Conservation (phyloP, 92 coral and sea anemone genomes). For the Bergia puertoricense region DNA sequence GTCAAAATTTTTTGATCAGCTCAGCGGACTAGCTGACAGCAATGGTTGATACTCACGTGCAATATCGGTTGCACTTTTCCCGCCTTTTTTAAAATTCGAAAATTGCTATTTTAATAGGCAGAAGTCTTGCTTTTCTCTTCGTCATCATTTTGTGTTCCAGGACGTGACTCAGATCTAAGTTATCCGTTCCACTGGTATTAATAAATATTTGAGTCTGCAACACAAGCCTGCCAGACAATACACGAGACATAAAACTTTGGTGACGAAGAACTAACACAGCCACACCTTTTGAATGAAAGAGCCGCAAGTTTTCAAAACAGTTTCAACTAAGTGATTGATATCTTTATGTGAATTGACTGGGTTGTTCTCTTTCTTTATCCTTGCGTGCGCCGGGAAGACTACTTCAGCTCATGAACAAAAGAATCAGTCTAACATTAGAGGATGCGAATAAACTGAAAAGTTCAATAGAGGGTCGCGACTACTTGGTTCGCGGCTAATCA, state of each 20-base stretch:
- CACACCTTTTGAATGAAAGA: not conserved
- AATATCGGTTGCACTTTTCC: constrained; percentile 14
- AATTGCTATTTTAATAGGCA: not conserved
- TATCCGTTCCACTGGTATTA: not conserved
- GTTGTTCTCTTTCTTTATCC: not conserved
- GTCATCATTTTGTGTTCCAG: not conserved
- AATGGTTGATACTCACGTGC: not conserved
- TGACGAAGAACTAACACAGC: not conserved
- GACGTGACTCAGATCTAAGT: not conserved
- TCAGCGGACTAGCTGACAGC: not conserved
- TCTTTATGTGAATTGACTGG: not conserved
- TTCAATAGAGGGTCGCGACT: constrained; percentile 9
- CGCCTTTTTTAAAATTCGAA: constrained; percentile 2
- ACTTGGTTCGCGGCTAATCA: not conserved
- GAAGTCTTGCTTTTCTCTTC: not conserved
- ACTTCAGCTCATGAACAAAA: not conserved
- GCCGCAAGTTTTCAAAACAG: constrained; percentile 1
- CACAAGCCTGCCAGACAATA: not conserved
- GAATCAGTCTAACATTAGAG: not conserved
- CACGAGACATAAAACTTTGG: not conserved
- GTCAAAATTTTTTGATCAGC: not conserved
- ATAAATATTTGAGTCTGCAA: not conserved
- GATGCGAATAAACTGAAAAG: not conserved
- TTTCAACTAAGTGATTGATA: not conserved
- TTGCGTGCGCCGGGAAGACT: not conserved